phyloP scores from a whole-genome alignment of 1,140 invertebrate species.

The Centruroides sculpturatus region DNA sequence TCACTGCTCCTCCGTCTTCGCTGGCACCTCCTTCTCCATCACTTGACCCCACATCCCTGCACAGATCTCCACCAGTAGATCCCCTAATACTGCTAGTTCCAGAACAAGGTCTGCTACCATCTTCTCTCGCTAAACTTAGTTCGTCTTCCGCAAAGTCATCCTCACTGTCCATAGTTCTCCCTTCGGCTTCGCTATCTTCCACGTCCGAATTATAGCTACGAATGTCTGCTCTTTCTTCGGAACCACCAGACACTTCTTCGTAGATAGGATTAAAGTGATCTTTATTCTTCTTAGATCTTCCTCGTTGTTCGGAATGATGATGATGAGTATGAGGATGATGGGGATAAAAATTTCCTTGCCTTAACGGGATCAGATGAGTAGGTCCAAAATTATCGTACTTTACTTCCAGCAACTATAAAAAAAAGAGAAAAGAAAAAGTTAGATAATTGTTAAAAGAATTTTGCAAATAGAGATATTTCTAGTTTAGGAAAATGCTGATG shows the following conservation, averaged over 20 bases:
- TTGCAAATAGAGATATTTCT: not conserved
- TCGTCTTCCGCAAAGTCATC: constrained; percentile 21
- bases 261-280: constrained; percentile 18
- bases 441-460: not conserved
- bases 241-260: constrained; percentile 18
- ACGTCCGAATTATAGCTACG: constrained; percentile 13
- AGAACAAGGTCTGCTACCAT: constrained; percentile 9
- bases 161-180: constrained; percentile 16
- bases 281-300: constrained; percentile 5
- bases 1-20: not conserved
- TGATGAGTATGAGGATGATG: constrained; percentile 8
- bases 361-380: constrained; percentile 9
- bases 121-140: constrained; percentile 17
- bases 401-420: constrained; percentile 18
- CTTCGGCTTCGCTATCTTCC: constrained; percentile 16
- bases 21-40: constrained; percentile 3
- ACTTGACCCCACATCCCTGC: constrained; percentile 10
- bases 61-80: constrained; percentile 18
- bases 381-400: constrained; percentile 19
- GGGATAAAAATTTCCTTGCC: constrained; percentile 8
- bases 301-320: not conserved
- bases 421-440: not conserved
- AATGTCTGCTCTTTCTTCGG: constrained; percentile 8
- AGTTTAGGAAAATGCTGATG: not conserved
- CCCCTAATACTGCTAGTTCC: constrained; percentile 18